A percentile compares a stretch with the other conserved stretches of the same genome.
phyloP scores from a whole-genome alignment of 2,797 vertebrate genomes.

The Gouania willdenowi region DNA sequence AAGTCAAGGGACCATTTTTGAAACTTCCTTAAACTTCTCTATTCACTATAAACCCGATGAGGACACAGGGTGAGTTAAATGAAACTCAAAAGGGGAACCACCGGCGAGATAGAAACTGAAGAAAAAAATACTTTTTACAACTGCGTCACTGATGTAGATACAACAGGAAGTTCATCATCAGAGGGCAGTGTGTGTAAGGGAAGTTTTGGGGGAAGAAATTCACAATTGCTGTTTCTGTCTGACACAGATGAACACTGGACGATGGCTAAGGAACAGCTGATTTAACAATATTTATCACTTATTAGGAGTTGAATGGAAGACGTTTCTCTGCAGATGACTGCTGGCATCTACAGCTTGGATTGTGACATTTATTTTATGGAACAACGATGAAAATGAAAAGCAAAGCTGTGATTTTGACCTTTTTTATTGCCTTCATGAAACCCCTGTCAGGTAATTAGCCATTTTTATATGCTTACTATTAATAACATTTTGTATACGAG shows the following conservation, averaged over 20 bases:
- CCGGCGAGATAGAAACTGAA: not conserved
- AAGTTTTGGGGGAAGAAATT: not conserved
- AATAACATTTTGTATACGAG: too few relatives aligned
- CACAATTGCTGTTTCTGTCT: not conserved
- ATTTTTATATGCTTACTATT: not conserved
- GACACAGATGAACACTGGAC: not conserved
- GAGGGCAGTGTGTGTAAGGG: too few relatives aligned
- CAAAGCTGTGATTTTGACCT: constrained; percentile 17
- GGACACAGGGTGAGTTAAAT: constrained; percentile 15
- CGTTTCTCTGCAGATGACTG: not conserved
- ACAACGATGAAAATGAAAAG: constrained; percentile 38
- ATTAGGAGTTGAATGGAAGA: not conserved
- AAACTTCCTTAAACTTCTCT: constrained; percentile 1
- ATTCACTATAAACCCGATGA: not conserved
- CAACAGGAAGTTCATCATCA: constrained; percentile 45
- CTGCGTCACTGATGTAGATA: constrained; percentile 12
- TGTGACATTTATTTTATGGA: constrained; percentile 2
- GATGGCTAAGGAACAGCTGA: not conserved
- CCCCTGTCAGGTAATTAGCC: constrained; percentile 58
- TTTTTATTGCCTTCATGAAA: constrained; percentile 25
- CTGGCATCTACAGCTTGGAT: not conserved
- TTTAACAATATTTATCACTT: too few relatives aligned
- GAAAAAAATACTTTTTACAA: not conserved
- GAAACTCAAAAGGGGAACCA: constrained; percentile 27
- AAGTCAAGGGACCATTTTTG: constrained; percentile 2